Conservation (phyloP, 37 sponge, comb jelly and placozoan species). For the Chondrosia reniformis region DNA sequence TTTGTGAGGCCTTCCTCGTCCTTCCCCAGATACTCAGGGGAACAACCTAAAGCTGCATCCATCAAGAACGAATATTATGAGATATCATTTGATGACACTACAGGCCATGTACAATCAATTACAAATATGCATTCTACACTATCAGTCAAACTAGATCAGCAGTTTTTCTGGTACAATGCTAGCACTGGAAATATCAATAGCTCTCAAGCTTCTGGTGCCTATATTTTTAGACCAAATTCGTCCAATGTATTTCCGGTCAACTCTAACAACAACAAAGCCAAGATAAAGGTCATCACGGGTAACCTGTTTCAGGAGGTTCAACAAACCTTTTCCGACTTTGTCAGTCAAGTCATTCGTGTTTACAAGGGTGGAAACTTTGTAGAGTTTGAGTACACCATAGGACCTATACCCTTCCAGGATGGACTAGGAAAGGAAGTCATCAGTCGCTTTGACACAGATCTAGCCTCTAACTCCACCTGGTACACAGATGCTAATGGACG, state of each 20-base stretch:
- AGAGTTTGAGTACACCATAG: constrained; percentile 80
- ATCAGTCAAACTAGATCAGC: constrained; percentile 49
- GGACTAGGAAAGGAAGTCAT: constrained; percentile 90
- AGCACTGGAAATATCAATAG: constrained; percentile 76
- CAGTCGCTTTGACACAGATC: constrained; percentile 57
- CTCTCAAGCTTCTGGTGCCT: constrained; percentile 85
- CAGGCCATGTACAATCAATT: constrained; percentile 49
- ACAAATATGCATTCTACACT: constrained; percentile 6
- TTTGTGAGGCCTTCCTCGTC: constrained; percentile 20
- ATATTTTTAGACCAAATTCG: constrained; percentile 80
- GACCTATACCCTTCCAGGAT: constrained; percentile 66
- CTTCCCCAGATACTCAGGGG: neutral
- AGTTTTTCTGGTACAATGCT: constrained; percentile 85
- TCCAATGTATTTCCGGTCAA: constrained; percentile 37
- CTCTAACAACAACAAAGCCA: constrained; percentile 13
- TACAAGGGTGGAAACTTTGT: constrained; percentile 36
- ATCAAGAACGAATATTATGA: neutral
- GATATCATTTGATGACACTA: constrained; percentile 51
- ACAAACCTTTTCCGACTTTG: constrained; percentile 17
- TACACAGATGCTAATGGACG: constrained; percentile 96
- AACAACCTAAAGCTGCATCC: neutral
- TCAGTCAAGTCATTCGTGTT: constrained; percentile 49
- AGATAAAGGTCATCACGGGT: constrained; percentile 24
- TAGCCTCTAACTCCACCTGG: constrained; percentile 50
- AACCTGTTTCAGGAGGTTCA: neutral